These are phyloP conservation scores for Alcedo quadribrachys DNA, from an alignment of 2,797 vertebrate species.

Conservation along the genomic window DNA sequence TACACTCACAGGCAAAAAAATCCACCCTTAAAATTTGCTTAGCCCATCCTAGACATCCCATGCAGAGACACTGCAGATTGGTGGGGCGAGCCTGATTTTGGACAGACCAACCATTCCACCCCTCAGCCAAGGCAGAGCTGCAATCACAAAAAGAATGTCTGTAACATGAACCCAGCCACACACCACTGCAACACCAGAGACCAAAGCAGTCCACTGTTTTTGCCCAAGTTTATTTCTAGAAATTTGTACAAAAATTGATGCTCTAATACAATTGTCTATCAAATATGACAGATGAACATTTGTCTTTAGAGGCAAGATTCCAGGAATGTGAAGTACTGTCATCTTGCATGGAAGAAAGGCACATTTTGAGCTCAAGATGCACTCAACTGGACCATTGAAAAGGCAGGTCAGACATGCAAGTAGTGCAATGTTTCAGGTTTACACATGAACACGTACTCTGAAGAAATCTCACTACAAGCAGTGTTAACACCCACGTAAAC, in stretches of 20 bases:
- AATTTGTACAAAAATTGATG: conserved; percentile 74
- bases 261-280: conserved; percentile 58
- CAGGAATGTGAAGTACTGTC: conserved; percentile 49
- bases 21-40: not conserved
- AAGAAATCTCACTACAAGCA: conserved; percentile 57
- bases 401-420: conserved; percentile 70
- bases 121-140: not conserved
- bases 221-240: conserved; percentile 68
- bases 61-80: not conserved
- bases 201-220: not conserved
- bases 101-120: not conserved
- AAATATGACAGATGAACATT: conserved; percentile 53
- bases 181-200: not conserved
- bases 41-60: no score
- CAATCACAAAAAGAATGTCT: not conserved
- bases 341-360: conserved; percentile 63
- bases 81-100: not conserved
- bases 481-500: conserved; percentile 41
- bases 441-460: conserved; percentile 4
- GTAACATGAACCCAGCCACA: not conserved
- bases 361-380: conserved; percentile 49
- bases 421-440: conserved; percentile 60
- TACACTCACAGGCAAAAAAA: accelerated
- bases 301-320: conserved; percentile 34
- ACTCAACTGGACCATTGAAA: conserved; percentile 9